Conservation (phyloP, 2,797 vertebrate genomes). For the Sebastes ruberrimus region DNA sequence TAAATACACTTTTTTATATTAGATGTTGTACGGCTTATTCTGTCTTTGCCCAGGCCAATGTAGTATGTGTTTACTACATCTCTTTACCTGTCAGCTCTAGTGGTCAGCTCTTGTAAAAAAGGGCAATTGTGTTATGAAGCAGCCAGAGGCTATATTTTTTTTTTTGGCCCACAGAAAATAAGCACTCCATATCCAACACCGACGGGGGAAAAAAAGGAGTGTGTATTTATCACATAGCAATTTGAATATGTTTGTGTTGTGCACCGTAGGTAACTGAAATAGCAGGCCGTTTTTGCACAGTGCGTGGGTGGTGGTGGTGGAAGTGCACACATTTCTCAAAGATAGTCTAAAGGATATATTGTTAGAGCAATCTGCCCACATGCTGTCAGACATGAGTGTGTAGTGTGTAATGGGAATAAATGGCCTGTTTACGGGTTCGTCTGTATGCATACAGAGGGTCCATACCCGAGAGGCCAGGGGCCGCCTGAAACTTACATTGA, state of each 20-base stretch:
- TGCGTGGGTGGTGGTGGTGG: slow-evolving; percentile 33
- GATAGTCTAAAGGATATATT: slow-evolving; percentile 43
- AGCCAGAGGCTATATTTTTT: slow-evolving; percentile 43
- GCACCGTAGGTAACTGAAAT: slow-evolving; percentile 33
- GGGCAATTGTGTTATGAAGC: slow-evolving; percentile 14
- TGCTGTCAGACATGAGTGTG: slow-evolving; percentile 48
- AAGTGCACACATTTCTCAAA: slow-evolving; percentile 35
- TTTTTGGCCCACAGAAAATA: slow-evolving; percentile 29
- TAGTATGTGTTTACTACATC: neutral
- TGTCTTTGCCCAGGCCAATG: neutral
- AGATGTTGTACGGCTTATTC: neutral
- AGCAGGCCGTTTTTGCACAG: slow-evolving; percentile 1
- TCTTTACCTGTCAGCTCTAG: neutral
- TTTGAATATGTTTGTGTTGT: slow-evolving; percentile 32
- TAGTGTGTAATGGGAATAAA: slow-evolving; percentile 59
- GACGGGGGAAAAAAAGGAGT: neutral
- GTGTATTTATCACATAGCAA: slow-evolving; percentile 13
- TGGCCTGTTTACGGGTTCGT: slow-evolving; percentile 60
- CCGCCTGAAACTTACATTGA: slow-evolving; percentile 32
- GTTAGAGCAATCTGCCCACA: slow-evolving; percentile 55
- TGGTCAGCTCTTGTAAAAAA: slow-evolving; percentile 39
- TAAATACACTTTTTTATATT: neutral
- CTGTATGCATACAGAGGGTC: slow-evolving; percentile 42
- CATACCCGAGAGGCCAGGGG: slow-evolving; percentile 14
- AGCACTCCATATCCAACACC: slow-evolving; percentile 1